These are phyloP conservation scores for Lasioglossum lativentre DNA, from an alignment of 2,888 invertebrate species.

Conservation along the genomic window DNA sequence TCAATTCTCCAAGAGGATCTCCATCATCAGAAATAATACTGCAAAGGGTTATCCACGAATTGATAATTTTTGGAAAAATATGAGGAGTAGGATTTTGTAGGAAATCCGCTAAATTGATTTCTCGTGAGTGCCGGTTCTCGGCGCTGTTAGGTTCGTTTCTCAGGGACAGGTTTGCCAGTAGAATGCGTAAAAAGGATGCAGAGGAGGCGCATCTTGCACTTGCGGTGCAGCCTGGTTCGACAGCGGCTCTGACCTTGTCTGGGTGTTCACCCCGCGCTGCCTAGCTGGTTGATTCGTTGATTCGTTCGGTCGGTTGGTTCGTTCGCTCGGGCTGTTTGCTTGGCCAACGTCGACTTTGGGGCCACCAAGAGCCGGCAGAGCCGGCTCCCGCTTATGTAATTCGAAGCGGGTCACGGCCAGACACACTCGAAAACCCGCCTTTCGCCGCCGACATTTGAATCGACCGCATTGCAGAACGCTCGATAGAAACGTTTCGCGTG, in stretches of 20 bases:
- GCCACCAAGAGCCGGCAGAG: slow-evolving; percentile 40
- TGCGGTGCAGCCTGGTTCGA: slow-evolving; percentile 67
- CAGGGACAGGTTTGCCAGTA: slow-evolving; percentile 2
- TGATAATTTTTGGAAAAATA: too few relatives aligned
- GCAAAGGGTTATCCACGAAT: too few relatives aligned
- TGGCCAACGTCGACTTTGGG: slow-evolving; percentile 58
- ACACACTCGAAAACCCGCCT: slow-evolving; percentile 75
- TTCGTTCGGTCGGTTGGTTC: slow-evolving; percentile 46
- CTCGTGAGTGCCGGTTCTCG: not conserved
- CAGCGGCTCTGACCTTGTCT: slow-evolving; percentile 77
- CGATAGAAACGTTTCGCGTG: slow-evolving; percentile 29
- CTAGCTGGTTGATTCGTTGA: slow-evolving; percentile 32
- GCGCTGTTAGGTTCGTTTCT: slow-evolving; percentile 39
- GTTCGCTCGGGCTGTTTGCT: slow-evolving; percentile 49
- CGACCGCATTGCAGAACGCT: slow-evolving; percentile 63
- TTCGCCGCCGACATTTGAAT: slow-evolving; percentile 70
- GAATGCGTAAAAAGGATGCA: slow-evolving; percentile 3
- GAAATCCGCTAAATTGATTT: not conserved
- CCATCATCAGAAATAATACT: too few relatives aligned
- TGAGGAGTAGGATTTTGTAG: not conserved
- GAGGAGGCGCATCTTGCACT: slow-evolving; percentile 59
- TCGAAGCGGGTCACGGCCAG: slow-evolving; percentile 81
- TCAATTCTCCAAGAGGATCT: too few relatives aligned
- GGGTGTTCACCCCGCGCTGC: slow-evolving; percentile 76
- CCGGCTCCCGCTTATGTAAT: slow-evolving; percentile 72